These are phyloP conservation scores for Cyanistes caeruleus DNA, from an alignment of 2,113 vertebrate species.

Conservation along the genomic window DNA sequence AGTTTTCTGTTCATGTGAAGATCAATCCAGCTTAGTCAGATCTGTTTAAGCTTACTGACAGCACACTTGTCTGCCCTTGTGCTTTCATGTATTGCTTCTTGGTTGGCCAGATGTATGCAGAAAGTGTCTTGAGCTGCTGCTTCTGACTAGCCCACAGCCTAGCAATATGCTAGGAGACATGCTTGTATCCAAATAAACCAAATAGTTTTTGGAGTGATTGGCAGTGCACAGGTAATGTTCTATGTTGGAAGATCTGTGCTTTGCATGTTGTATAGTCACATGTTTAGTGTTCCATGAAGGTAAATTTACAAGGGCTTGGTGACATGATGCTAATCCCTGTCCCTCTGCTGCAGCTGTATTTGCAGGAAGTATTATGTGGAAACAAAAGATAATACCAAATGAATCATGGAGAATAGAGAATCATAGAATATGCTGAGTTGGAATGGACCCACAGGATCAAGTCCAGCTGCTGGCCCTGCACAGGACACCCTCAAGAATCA, in stretches of 20 bases:
- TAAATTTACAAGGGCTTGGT: neutral
- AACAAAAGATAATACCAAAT: neutral
- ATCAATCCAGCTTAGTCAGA: neutral
- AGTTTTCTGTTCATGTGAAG: neutral
- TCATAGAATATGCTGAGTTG: neutral
- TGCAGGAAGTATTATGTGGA: neutral
- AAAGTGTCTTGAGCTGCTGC: neutral
- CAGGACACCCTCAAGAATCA: neutral
- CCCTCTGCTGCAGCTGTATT: neutral
- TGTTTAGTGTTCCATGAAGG: neutral
- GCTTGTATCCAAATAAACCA: neutral
- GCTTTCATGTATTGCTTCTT: neutral
- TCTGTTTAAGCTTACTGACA: neutral
- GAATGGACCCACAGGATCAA: neutral
- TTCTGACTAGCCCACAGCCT: neutral
- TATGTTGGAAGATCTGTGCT: neutral
- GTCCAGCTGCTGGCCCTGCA: neutral
- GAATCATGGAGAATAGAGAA: neutral
- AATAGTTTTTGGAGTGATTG: neutral
- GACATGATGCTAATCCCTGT: neutral
- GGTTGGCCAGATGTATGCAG: neutral
- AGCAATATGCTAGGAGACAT: neutral
- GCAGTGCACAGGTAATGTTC: neutral
- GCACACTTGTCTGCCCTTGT: neutral
- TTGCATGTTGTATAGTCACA: fast-evolving